Conservation (phyloP, 2,888 invertebrate genomes). For the Drosophila lutescens region DNA sequence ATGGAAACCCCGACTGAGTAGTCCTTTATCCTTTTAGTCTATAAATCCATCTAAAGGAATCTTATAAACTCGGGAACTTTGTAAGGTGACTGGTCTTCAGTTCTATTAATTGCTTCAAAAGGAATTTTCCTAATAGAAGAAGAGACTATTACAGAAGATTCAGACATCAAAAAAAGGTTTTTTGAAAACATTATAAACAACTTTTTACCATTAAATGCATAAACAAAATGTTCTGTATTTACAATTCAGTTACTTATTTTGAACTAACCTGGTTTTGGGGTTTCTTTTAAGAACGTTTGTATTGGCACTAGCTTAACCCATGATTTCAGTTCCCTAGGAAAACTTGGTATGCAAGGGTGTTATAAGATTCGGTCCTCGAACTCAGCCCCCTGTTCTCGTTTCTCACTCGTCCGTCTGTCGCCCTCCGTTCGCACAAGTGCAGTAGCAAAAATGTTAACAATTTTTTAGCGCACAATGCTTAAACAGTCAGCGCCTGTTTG, state of each 20-base stretch:
- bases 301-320: not conserved
- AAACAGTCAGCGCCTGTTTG: slow-evolving; percentile 73
- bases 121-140: not conserved
- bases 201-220: no score
- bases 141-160: no score
- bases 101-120: not conserved
- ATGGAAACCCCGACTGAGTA: no score
- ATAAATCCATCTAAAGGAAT: not conserved
- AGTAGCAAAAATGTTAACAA: slow-evolving; percentile 79
- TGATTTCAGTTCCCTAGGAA: not conserved
- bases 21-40: no score
- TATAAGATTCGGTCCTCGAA: not conserved
- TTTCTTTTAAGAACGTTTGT: no score
- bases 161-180: no score
- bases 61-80: not conserved
- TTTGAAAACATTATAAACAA: not conserved
- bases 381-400: not conserved
- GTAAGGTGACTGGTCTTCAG: not conserved
- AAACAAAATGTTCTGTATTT: no score
- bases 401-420: slow-evolving; percentile 23
- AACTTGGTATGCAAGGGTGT: not conserved
- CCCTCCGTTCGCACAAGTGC: slow-evolving; percentile 65
- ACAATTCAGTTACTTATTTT: no score
- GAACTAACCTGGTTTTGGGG: no score
- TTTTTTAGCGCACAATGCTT: slow-evolving; percentile 75